These are phyloP conservation scores for Nyctibius bracteatus DNA, from an alignment of 2,113 vertebrate species.

Conservation along the genomic window DNA sequence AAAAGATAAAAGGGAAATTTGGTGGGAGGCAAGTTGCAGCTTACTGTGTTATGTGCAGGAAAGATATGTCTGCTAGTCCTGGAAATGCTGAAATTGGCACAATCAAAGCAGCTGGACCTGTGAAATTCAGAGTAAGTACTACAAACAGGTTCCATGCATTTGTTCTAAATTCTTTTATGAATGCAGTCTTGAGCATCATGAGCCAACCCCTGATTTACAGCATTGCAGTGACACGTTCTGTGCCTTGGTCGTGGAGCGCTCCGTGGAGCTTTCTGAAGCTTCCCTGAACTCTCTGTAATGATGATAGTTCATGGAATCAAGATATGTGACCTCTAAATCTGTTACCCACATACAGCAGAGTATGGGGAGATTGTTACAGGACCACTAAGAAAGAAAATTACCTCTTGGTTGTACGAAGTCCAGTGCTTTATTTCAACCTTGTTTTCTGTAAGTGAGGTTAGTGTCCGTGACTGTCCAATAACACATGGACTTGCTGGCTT, in stretches of 20 bases:
- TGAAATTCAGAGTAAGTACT: not conserved
- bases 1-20: not conserved
- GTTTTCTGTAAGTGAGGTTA: slow-evolving; percentile 80
- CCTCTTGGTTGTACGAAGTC: not conserved
- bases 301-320: not conserved
- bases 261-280: not conserved
- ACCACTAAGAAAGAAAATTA: not conserved
- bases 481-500: slow-evolving; percentile 74
- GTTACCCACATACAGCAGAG: not conserved
- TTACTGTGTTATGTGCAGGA: not conserved
- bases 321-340: not conserved
- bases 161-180: not conserved
- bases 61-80: not conserved
- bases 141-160: not conserved
- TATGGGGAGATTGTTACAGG: not conserved
- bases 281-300: not conserved
- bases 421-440: not conserved
- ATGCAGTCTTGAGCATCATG: not conserved
- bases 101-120: not conserved
- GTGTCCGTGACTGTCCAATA: slow-evolving; percentile 79
- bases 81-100: slow-evolving; percentile 61
- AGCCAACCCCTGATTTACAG: not conserved
- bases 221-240: not conserved
- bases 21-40: not conserved
- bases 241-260: not conserved